Percentiles rank a stretch among this genome's conserved stretches.
These are phyloP conservation scores for Tetramorium parvispinum DNA, from an alignment of 1,140 invertebrate species.

Conservation along the genomic window DNA sequence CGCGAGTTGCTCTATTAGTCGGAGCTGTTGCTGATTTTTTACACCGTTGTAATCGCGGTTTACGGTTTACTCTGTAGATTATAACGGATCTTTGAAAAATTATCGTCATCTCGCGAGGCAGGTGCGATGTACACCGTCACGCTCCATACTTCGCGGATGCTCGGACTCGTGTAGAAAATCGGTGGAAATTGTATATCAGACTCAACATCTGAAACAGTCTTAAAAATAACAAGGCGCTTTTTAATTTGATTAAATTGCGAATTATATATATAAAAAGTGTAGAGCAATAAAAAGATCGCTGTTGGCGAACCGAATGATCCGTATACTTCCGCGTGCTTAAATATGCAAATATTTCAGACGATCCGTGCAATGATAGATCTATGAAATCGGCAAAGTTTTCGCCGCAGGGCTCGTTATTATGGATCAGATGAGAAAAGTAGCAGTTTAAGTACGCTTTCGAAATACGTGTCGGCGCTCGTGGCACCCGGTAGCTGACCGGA, in stretches of 20 bases:
- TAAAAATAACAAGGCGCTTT: background rate
- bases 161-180: background rate
- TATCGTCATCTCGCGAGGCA: constrained; percentile 19
- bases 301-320: background rate
- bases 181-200: background rate
- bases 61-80: constrained; percentile 47
- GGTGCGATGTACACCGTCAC: constrained; percentile 18
- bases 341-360: constrained; percentile 1
- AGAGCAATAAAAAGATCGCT: background rate
- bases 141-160: background rate
- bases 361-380: constrained; percentile 59
- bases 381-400: constrained; percentile 67
- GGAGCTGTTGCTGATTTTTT: constrained; percentile 8
- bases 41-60: constrained; percentile 17
- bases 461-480: constrained; percentile 69
- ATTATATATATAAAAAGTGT: background rate
- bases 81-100: constrained; percentile 53
- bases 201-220: background rate
- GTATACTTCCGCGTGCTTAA: background rate
- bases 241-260: background rate
- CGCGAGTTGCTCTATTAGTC: constrained; percentile 5
- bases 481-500: constrained; percentile 73
- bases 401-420: constrained; percentile 67
- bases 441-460: constrained; percentile 52
- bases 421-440: constrained; percentile 68